Conservation (phyloP, 2,888 invertebrate species). For the Caenorhabditis sinica region DNA sequence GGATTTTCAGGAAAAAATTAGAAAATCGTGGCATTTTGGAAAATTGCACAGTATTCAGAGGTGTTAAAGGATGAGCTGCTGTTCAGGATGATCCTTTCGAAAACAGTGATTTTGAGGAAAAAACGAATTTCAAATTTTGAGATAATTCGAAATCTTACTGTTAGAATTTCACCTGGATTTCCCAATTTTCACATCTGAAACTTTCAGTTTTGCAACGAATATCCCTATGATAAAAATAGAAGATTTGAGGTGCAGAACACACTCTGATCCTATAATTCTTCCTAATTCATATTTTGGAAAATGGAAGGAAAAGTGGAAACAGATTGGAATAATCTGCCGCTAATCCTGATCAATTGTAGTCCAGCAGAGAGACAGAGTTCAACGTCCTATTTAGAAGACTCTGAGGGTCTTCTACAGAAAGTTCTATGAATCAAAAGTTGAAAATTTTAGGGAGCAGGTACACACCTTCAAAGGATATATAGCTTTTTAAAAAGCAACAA, state of each 20-base stretch:
- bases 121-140: too few species aligned
- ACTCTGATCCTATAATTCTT: neutral
- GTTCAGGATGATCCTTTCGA: too few species aligned
- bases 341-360: conserved; percentile 3
- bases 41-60: too few species aligned
- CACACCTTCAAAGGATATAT: neutral
- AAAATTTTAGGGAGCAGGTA: too few species aligned
- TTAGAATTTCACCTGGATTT: too few species aligned
- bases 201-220: too few species aligned
- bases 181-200: too few species aligned
- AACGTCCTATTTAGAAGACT: neutral
- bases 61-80: too few species aligned
- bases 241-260: neutral
- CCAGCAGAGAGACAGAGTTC: too few species aligned
- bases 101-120: too few species aligned
- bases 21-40: neutral
- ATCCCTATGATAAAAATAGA: neutral
- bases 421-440: neutral
- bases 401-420: neutral
- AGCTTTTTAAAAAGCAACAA: conserved; percentile 9
- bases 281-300: conserved; percentile 6
- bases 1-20: neutral
- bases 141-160: too few species aligned
- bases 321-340: neutral
- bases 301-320: conserved; percentile 15